These are phyloP conservation scores for Drosophila carrolli DNA, from an alignment of 1,140 invertebrate genomes.

Conservation along the genomic window DNA sequence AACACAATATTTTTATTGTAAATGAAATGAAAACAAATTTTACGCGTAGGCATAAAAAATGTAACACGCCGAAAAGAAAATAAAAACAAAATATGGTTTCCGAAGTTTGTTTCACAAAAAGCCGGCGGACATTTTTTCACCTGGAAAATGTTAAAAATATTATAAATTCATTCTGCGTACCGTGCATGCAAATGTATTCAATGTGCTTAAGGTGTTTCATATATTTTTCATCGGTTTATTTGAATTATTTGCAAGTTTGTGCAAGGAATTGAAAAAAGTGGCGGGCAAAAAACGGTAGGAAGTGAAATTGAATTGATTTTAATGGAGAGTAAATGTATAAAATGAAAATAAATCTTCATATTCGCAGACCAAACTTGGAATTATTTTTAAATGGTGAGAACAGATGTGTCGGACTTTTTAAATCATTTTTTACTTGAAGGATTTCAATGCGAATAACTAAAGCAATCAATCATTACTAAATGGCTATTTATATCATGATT, in stretches of 20 bases:
- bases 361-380: neutral
- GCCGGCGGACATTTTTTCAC: constrained; percentile 34
- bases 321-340: constrained; percentile 7
- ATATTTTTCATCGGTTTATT: constrained; percentile 32
- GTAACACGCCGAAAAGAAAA: constrained; percentile 28
- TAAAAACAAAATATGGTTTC: constrained; percentile 10
- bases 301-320: constrained; percentile 23
- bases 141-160: constrained; percentile 52
- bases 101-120: constrained; percentile 2
- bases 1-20: constrained; percentile 45
- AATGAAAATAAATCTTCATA: constrained; percentile 16
- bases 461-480: too few species aligned
- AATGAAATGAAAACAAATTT: constrained; percentile 79
- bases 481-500: too few species aligned
- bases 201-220: constrained; percentile 59
- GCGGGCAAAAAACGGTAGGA: neutral
- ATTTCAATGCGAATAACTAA: too few species aligned
- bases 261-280: constrained; percentile 3
- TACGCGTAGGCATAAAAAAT: constrained; percentile 66
- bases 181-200: constrained; percentile 35
- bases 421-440: too few species aligned
- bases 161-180: constrained; percentile 49
- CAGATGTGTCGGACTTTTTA: neutral
- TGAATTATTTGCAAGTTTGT: constrained; percentile 14
- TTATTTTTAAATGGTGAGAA: neutral